Evolutionary conservation across 2,113 vertebrate species (phyloP).

Genomic region (Pangasianodon hypophthalmus): DNA sequence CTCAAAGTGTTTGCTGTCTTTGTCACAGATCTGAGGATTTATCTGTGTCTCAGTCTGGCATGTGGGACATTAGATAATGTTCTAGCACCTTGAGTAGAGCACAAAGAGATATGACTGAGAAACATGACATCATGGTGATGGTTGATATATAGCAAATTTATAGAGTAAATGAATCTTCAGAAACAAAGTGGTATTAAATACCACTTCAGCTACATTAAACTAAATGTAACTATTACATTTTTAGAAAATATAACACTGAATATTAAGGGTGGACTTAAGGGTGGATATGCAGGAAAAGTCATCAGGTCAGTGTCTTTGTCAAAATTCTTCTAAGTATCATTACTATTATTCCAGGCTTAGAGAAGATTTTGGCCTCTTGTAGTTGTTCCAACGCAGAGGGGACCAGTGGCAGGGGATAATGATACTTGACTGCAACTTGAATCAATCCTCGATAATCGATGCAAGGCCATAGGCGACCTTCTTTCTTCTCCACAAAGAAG

Average conservation of each 20-base stretch:
- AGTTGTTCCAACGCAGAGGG: background rate
- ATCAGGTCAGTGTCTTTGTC: background rate
- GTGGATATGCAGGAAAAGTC: background rate
- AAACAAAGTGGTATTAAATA: background rate
- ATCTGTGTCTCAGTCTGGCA: constrained; percentile 58
- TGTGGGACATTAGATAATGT: constrained; percentile 53
- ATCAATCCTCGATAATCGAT: no score
- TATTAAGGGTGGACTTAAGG: background rate
- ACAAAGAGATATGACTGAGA: background rate
- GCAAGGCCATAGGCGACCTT: no score
- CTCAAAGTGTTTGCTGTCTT: constrained; percentile 12
- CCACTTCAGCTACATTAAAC: background rate
- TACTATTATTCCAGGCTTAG: background rate
- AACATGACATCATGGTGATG: background rate
- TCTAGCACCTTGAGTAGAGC: background rate
- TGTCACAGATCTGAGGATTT: constrained; percentile 33
- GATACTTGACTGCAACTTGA: background rate
- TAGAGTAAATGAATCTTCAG: background rate
- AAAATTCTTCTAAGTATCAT: background rate
- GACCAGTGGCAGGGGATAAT: background rate
- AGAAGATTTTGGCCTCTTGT: background rate
- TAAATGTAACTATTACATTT: background rate
- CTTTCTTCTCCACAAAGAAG: no score
- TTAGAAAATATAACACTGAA: background rate
- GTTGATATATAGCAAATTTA: background rate